phyloP scores from a whole-genome alignment of 37 sponge, comb jelly and placozoan species.

The Diacarnus erythraeanus region DNA sequence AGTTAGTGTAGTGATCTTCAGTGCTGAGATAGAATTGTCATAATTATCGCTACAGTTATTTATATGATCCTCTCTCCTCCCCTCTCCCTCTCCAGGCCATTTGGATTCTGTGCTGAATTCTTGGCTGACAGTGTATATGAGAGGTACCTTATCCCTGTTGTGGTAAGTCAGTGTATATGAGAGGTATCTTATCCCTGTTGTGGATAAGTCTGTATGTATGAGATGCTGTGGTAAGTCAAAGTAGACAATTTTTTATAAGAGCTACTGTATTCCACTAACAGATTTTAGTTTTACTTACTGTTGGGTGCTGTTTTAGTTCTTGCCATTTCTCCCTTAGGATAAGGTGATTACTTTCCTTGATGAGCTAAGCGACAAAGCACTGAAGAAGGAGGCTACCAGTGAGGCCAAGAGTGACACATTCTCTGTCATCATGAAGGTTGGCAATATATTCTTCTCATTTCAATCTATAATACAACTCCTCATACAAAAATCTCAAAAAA shows the following conservation, averaged over 20 bases:
- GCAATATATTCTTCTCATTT: too few relatives aligned
- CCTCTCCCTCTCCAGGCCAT: conserved; percentile 60
- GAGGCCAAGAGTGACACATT: conserved; percentile 83
- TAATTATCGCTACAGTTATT: not conserved
- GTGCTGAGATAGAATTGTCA: not conserved
- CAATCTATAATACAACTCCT: too few relatives aligned
- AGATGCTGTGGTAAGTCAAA: too few relatives aligned
- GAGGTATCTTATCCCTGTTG: conserved; percentile 81
- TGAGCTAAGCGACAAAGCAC: conserved; percentile 78
- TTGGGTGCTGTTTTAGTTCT: too few relatives aligned
- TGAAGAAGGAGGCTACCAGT: conserved; percentile 87
- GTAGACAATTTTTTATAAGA: too few relatives aligned
- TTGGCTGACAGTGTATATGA: conserved; percentile 64
- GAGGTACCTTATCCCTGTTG: conserved; percentile 81
- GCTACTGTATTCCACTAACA: too few relatives aligned
- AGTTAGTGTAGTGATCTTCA: conserved; percentile 31
- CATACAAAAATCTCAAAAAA: too few relatives aligned
- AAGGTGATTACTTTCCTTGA: conserved; percentile 73
- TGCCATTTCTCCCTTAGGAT: conserved; percentile 29
- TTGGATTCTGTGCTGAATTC: conserved; percentile 85
- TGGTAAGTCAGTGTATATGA: conserved; percentile 67
- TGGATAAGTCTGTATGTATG: conserved; percentile 65
- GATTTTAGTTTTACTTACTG: too few relatives aligned
- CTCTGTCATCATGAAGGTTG: conserved; percentile 84
- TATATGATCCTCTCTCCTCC: not conserved